Conservation (phyloP, 2,888 invertebrate genomes). For the Habroteleia sp. region DNA sequence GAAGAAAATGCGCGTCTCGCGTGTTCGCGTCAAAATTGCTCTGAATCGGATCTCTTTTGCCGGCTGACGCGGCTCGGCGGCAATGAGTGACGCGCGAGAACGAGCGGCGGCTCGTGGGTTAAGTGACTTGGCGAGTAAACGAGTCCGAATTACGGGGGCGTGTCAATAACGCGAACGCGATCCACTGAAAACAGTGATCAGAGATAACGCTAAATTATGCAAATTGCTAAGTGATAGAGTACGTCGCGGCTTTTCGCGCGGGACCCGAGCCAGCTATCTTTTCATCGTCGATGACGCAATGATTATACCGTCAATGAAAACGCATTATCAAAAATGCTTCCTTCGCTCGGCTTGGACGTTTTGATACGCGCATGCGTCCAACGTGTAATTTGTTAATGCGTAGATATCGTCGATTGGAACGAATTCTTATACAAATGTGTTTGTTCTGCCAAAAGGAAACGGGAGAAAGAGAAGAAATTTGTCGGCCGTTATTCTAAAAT, state of each 20-base stretch:
- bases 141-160: slow-evolving; percentile 79
- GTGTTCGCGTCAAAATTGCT: slow-evolving; percentile 62
- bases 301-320: slow-evolving; percentile 48
- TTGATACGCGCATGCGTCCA: slow-evolving; percentile 1
- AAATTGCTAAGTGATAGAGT: slow-evolving; percentile 66
- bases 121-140: slow-evolving; percentile 76
- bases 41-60: slow-evolving; percentile 52
- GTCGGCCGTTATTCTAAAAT: too few relatives aligned
- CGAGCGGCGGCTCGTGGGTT: slow-evolving; percentile 59
- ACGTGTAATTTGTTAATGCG: slow-evolving; percentile 33
- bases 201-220: slow-evolving; percentile 64
- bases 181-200: slow-evolving; percentile 66
- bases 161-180: slow-evolving; percentile 72
- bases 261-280: slow-evolving; percentile 23
- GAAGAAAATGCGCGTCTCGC: slow-evolving; percentile 64
- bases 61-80: slow-evolving; percentile 40
- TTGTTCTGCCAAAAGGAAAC: too few relatives aligned
- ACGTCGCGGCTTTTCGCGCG: slow-evolving; percentile 58
- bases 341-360: background rate
- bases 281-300: slow-evolving; percentile 54
- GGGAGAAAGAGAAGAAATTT: too few relatives aligned
- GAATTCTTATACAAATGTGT: slow-evolving; percentile 6
- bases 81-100: slow-evolving; percentile 63
- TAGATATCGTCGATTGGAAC: slow-evolving; percentile 22
- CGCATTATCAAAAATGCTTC: slow-evolving; percentile 45